These are phyloP conservation scores for Montipora capitata DNA, from an alignment of 92 coral and sea anemone species.

Conservation along the genomic window DNA sequence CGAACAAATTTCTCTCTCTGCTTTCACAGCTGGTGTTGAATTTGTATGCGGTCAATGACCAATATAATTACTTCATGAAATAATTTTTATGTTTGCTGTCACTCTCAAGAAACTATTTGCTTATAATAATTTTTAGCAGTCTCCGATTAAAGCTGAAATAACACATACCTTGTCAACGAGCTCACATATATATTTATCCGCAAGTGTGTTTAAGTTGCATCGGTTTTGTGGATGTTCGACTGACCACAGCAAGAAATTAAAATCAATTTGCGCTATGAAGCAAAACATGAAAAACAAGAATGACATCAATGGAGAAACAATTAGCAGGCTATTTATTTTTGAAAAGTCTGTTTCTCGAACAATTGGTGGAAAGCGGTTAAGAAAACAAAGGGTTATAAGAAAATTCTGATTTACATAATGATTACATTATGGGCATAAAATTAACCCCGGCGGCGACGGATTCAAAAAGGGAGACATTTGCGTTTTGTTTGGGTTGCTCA, in stretches of 20 bases:
- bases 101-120: background rate
- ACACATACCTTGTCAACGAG: background rate
- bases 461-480: background rate
- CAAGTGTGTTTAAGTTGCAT: background rate
- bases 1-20: background rate
- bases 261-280: background rate
- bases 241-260: background rate
- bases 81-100: background rate
- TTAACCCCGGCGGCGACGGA: background rate
- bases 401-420: background rate
- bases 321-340: background rate
- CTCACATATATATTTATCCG: background rate
- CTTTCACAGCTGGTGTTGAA: slow-evolving; percentile 4
- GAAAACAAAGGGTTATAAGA: background rate
- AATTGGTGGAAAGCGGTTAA: too few species aligned
- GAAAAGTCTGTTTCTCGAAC: background rate
- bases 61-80: background rate
- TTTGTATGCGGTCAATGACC: background rate
- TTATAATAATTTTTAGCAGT: background rate
- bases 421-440: background rate
- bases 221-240: background rate
- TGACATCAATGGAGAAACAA: slow-evolving; percentile 4
- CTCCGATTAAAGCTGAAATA: background rate
- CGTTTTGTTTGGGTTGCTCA: background rate
- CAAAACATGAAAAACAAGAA: slow-evolving; percentile 2